phyloP scores from a whole-genome alignment of 2,113 vertebrate species.

The Pseudonaja textilis region DNA sequence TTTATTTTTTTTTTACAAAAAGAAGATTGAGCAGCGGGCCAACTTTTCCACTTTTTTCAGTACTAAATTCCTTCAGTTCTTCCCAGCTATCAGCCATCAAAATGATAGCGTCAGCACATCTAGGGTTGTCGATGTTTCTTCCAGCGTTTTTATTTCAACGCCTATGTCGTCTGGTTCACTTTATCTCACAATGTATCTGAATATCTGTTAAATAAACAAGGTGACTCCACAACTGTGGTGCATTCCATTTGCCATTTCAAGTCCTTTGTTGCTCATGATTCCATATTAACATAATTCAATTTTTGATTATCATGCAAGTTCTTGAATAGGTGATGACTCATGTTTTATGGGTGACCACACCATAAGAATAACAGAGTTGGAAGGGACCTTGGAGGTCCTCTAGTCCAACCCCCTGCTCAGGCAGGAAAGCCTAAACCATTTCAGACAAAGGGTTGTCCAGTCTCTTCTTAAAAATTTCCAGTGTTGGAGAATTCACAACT shows the following conservation, averaged over 20 bases:
- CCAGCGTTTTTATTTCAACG: neutral
- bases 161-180: neutral
- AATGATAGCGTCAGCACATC: neutral
- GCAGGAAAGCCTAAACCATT: neutral
- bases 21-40: neutral
- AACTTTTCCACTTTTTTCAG: neutral
- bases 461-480: neutral
- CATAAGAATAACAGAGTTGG: neutral
- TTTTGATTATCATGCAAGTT: neutral
- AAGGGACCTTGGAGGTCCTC: neutral
- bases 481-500: neutral
- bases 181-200: neutral
- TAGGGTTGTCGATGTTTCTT: neutral
- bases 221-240: neutral
- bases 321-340: neutral
- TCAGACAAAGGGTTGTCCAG: neutral
- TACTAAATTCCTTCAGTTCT: neutral
- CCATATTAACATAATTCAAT: neutral
- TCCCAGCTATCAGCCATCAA: neutral
- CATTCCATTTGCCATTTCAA: neutral
- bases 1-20: neutral
- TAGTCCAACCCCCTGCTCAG: neutral
- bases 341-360: neutral
- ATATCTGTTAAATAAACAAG: neutral
- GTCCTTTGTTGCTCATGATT: neutral